phyloP scores from a whole-genome alignment of 2,797 vertebrate species.

The Limnodromus scolopaceus region DNA sequence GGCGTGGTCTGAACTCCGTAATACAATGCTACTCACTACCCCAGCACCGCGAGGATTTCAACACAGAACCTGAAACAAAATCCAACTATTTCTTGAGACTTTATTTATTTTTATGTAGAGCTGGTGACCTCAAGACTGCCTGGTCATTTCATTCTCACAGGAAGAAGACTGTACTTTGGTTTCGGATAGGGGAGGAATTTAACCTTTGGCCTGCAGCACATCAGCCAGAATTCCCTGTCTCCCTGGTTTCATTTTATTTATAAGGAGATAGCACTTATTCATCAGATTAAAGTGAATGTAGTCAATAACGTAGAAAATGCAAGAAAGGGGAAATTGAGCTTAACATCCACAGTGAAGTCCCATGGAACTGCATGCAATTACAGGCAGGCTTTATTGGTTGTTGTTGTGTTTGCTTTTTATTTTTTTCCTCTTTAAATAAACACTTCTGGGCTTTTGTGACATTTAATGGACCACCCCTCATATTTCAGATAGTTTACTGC shows the following conservation, averaged over 20 bases:
- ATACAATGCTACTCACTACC: not conserved
- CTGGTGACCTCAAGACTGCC: constrained; percentile 69
- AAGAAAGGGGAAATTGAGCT: not conserved
- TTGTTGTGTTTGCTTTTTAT: not conserved
- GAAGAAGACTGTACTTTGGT: constrained; percentile 67
- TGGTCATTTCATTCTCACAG: constrained; percentile 78
- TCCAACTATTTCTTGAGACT: constrained; percentile 38
- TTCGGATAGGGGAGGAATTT: constrained; percentile 71
- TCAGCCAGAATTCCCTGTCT: constrained; percentile 58
- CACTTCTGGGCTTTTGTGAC: not conserved
- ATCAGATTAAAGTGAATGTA: constrained; percentile 16
- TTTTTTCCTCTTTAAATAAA: not conserved
- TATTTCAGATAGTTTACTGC: not conserved
- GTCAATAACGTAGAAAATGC: not conserved
- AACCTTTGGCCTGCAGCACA: constrained; percentile 67
- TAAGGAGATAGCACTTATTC: not conserved
- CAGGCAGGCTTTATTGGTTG: not conserved
- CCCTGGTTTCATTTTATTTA: constrained; percentile 24
- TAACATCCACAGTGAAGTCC: not conserved
- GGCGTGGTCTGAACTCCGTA: not conserved
- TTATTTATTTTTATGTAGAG: constrained; percentile 73
- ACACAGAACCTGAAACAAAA: constrained; percentile 50
- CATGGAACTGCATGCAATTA: not conserved
- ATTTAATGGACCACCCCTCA: not conserved
- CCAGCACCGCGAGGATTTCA: not conserved